Evolutionary conservation across 1,140 invertebrate species (phyloP).

Genomic region (Choristoneura fumiferana): DNA sequence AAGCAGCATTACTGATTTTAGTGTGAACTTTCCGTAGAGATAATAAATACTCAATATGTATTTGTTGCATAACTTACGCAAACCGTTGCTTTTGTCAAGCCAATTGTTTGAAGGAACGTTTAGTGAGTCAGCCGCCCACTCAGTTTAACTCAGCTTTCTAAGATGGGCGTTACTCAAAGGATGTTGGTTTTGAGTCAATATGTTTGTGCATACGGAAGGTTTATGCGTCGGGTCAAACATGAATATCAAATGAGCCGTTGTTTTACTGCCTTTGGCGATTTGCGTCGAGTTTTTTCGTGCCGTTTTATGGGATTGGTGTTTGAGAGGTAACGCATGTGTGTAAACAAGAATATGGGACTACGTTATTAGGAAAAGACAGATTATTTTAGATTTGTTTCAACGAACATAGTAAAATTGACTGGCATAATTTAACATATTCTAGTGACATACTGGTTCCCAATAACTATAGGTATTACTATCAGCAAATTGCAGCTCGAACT

Average conservation of each 20-base stretch:
- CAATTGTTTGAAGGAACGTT: conserved; percentile 36
- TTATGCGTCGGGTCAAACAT: conserved; percentile 1
- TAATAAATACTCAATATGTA: conserved; percentile 39
- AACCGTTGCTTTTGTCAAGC: conserved; percentile 29
- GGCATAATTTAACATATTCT: too few relatives aligned
- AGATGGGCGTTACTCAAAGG: conserved; percentile 18
- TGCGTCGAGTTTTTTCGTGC: not conserved
- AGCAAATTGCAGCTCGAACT: too few relatives aligned
- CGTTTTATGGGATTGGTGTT: not conserved
- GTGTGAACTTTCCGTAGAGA: conserved; percentile 44
- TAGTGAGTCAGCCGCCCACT: conserved; percentile 32
- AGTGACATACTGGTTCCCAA: too few relatives aligned
- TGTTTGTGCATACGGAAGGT: conserved; percentile 17
- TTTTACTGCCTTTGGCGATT: conserved; percentile 6
- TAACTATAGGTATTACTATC: too few relatives aligned
- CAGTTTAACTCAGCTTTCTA: conserved; percentile 30
- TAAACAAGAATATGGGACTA: too few relatives aligned
- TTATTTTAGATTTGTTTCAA: too few relatives aligned
- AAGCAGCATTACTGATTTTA: conserved; percentile 23
- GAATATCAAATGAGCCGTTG: conserved; percentile 17
- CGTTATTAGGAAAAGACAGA: too few relatives aligned
- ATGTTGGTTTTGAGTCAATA: conserved; percentile 14
- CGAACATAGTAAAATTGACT: too few relatives aligned
- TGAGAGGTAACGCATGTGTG: not conserved
- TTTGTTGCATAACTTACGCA: too few relatives aligned